phyloP scores from a whole-genome alignment of 2,888 invertebrate genomes.

The Griposia aprilina region DNA sequence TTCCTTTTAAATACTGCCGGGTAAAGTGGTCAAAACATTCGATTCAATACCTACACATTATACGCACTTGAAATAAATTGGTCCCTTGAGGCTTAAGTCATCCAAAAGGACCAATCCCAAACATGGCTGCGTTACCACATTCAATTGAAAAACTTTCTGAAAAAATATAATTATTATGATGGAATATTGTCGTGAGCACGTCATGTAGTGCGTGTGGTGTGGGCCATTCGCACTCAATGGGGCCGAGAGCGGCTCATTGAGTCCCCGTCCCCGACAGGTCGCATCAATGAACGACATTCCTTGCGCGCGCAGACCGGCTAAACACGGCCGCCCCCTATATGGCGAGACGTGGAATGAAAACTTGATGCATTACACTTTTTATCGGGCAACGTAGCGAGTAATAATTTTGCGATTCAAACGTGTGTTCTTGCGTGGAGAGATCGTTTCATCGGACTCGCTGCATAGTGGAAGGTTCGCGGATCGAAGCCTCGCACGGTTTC shows the following conservation, averaged over 20 bases:
- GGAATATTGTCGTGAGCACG: not conserved
- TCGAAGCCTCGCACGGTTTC: slow-evolving; percentile 12
- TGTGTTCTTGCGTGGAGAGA: slow-evolving; percentile 42
- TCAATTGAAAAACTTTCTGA: slow-evolving; percentile 22
- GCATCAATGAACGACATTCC: slow-evolving; percentile 77
- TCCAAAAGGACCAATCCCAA: slow-evolving; percentile 2
- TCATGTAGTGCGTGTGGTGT: slow-evolving; percentile 9
- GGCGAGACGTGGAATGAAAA: slow-evolving; percentile 72
- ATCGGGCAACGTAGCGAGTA: slow-evolving; percentile 53
- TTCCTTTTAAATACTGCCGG: not conserved
- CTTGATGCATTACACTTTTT: slow-evolving; percentile 64
- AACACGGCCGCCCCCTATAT: slow-evolving; percentile 65
- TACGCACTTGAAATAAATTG: slow-evolving; percentile 16
- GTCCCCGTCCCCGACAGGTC: slow-evolving; percentile 45
- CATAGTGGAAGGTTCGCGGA: slow-evolving; percentile 11
- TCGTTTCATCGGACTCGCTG: slow-evolving; percentile 30
- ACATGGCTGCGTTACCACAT: not conserved
- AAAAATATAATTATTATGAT: slow-evolving; percentile 20
- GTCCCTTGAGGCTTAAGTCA: not conserved
- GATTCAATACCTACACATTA: not conserved
- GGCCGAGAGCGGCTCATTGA: slow-evolving; percentile 71
- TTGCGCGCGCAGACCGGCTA: slow-evolving; percentile 73
- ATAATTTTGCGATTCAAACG: slow-evolving; percentile 51
- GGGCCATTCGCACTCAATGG: slow-evolving; percentile 53
- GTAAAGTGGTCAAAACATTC: not conserved